Conservation (phyloP, 1,140 invertebrate genomes). For the Sesamia nonagrioides region DNA sequence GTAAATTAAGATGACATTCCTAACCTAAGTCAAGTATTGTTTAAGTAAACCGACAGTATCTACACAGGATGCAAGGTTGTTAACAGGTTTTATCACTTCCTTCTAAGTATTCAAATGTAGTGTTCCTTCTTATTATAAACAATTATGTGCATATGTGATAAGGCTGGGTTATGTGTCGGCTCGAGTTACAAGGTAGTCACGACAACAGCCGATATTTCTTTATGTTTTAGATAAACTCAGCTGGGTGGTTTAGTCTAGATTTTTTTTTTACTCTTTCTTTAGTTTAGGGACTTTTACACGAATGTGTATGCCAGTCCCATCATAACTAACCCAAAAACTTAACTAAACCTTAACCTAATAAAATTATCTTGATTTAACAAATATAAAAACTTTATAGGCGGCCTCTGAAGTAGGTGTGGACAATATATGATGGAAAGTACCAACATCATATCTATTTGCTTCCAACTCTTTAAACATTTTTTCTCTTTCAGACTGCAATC, state of each 20-base stretch:
- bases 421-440: no score
- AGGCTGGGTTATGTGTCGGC: slow-evolving; percentile 38
- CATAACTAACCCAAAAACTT: no score
- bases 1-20: slow-evolving; percentile 51
- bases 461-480: no score
- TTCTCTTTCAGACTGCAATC: no score
- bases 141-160: slow-evolving; percentile 52
- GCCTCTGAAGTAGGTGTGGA: no score
- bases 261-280: neutral
- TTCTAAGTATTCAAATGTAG: slow-evolving; percentile 58
- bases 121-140: slow-evolving; percentile 58
- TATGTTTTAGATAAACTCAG: slow-evolving; percentile 13
- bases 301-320: no score
- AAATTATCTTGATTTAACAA: no score
- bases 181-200: slow-evolving; percentile 17
- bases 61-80: slow-evolving; percentile 70
- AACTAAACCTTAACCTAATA: no score
- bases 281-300: no score
- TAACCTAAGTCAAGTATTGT: slow-evolving; percentile 69
- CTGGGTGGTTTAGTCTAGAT: neutral
- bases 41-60: slow-evolving; percentile 69
- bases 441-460: no score
- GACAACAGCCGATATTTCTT: neutral
- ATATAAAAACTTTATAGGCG: no score
- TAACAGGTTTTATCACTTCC: slow-evolving; percentile 69